A percentile compares a stretch with the other conserved stretches of the same genome.
Evolutionary conservation across 1,140 invertebrate genomes (phyloP).

Genomic region (Batillaria attramentaria): DNA sequence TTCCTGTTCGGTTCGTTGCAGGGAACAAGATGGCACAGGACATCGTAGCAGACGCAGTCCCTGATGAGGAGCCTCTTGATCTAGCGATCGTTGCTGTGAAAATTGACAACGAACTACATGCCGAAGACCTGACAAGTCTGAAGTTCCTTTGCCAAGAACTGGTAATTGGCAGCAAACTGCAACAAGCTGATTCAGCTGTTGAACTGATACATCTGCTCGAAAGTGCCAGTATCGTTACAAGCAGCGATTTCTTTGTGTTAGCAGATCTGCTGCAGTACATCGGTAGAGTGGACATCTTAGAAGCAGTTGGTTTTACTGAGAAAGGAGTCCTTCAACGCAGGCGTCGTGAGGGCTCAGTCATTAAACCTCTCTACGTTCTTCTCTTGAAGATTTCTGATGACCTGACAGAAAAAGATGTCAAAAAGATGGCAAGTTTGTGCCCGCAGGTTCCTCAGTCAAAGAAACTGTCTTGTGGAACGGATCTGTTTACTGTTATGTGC

Average conservation of each 20-base stretch:
- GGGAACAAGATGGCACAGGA: too few species aligned
- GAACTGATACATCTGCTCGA: constrained; percentile 23
- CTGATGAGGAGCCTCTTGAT: too few species aligned
- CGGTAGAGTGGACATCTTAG: constrained; percentile 27
- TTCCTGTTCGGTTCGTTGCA: too few species aligned
- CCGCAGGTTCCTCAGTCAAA: constrained; percentile 19
- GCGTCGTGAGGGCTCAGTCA: background rate
- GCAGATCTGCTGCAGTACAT: constrained; percentile 34
- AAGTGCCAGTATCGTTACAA: constrained; percentile 7
- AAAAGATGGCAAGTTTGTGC: background rate
- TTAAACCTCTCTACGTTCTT: constrained; percentile 18
- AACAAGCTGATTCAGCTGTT: constrained; percentile 16
- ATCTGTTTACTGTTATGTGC: constrained; percentile 15
- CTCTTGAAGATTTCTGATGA: constrained; percentile 21
- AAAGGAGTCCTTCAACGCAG: constrained; percentile 22
- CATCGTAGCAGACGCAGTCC: too few species aligned
- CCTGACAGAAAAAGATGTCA: constrained; percentile 15
- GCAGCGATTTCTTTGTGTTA: constrained; percentile 10
- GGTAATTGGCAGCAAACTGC: constrained; percentile 26
- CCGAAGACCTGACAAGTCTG: constrained; percentile 27
- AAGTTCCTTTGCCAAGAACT: constrained; percentile 35
- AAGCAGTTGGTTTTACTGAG: constrained; percentile 17
- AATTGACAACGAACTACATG: constrained; percentile 27
- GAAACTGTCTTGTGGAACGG: constrained; percentile 1
- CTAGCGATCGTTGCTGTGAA: background rate